phyloP scores from a whole-genome alignment of 1,140 invertebrate species.

The Hyposmocoma kahamanoa region DNA sequence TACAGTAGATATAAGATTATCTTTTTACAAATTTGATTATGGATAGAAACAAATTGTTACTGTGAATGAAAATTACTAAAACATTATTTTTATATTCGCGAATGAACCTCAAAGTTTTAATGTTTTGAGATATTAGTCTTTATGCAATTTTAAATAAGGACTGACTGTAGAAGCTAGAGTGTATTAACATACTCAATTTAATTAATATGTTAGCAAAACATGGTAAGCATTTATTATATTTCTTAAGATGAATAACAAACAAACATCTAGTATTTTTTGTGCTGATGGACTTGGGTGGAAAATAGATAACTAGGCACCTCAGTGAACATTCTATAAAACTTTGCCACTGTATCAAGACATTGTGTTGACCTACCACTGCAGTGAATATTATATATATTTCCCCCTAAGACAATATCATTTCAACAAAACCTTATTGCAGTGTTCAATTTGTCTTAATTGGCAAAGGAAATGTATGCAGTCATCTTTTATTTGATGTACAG shows the following conservation, averaged over 20 bases:
- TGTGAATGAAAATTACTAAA: conserved; percentile 54
- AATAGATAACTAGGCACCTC: no score
- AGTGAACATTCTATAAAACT: no score
- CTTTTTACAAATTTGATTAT: conserved; percentile 27
- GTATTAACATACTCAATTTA: conserved; percentile 51
- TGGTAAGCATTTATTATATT: conserved; percentile 36
- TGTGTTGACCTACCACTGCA: no score
- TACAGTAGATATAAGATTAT: conserved; percentile 63
- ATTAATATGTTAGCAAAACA: conserved; percentile 39
- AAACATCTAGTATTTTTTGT: no score
- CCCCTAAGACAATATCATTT: no score
- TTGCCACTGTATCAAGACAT: no score
- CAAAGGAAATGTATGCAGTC: no score
- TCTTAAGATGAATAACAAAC: not conserved
- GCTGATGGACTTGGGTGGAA: no score
- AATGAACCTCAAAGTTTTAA: conserved; percentile 49
- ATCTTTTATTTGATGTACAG: no score
- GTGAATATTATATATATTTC: no score
- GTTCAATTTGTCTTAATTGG: no score
- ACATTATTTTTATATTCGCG: conserved; percentile 61
- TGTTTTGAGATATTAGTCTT: conserved; percentile 52
- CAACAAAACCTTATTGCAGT: no score
- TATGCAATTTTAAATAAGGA: conserved; percentile 57
- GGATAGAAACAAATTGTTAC: conserved; percentile 72
- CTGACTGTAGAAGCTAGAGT: conserved; percentile 59